Base-by-base conservation (phyloP, 1,140 invertebrate species). In the Euglossa dilemma region DNA sequence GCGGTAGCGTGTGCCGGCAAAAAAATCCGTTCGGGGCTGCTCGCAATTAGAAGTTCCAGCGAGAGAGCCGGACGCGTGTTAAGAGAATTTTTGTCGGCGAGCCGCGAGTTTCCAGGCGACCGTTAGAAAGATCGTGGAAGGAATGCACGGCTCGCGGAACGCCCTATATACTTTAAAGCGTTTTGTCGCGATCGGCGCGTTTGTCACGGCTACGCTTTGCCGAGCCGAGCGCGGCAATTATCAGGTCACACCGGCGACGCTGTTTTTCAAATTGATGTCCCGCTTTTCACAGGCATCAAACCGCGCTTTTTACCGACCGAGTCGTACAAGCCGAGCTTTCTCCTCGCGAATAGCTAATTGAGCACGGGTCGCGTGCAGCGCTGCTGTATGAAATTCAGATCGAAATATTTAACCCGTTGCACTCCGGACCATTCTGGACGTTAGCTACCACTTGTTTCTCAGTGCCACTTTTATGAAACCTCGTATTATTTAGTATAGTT, bases 81-180 rank as follows among this genome's bases (percentile, higher is more conserved):
- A 28, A 6, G 16, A 50, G 25, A 25, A 71, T 54, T 71, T 71
- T 71, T 71, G 69, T 28, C 28, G 16, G 20, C 20, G 25, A 56
- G 28, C 4, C 66, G 64, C 20, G 64, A 6, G 20, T 50, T 45
- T 23, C 43, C 9, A 50, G 43, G 23, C 36, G 66, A 76, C 63
- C 61, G 70, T 71, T 83, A 83, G 78, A 71, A 83, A 64, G 43
- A 64, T 64, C 52, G 25, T 57, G 12, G 64, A 45, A 67, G 67
- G 75, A 83, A 83, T 72, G 75, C 14, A 1, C n/a, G 61, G 73
- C 54, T 71, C 45, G 77, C 67, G 56, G 54, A 47, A 72, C 54
- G 54, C 45, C 52, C 54, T 50, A 56, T 23, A 63, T 80, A 12
- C 43, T 59, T 63, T 28, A 56, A 72, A 73, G 63, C 61, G 69